Evolutionary conservation across 1,140 invertebrate genomes (phyloP), one percentile per base, ranked within the genome.

Genomic region (Brachionus sp.): DNA sequence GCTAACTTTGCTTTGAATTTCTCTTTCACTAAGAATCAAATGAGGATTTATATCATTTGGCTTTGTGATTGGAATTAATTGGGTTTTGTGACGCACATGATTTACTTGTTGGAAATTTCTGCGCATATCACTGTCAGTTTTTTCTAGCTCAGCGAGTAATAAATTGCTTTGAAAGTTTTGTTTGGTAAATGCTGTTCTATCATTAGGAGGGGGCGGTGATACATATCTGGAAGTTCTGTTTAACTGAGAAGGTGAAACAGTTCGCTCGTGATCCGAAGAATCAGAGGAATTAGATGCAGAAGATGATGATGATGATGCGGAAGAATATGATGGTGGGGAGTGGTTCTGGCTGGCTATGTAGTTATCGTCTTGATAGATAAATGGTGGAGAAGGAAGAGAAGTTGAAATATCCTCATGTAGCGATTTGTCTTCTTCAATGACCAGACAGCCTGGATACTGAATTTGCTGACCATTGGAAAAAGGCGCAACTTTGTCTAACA

Each of bases 201-300:
- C 16, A n/a, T 39, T 39, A 7, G 66, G 66, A 7, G 66, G 66
- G 3, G 70, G 70, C 12, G 70, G 70, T 25, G 70, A 75, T 25
- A 75, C 2, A 46, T 46, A 46, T 35, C 70, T 29, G 0, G 70
- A 39, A 44, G 70, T 46, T 25, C 70, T 16, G 9, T 42, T 75
- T 46, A 80, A n/a, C 35, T 80, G 77, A 37, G 77, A 80, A 23
- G 77, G 77, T 44, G 77, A 80, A 19, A 80, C 62, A 16, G 77
- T 66, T 10, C 77, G 77, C 16, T 80, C 77, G 13, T 66, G 77
- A 42, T 42, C 50, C 19, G 50, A 57, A 35, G 77, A 80, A 39
- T 62, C 50, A 37, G 77, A 57, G 13, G 33, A 80, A 66, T 80
- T 80, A 25, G 77, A 80, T 62, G 77, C 46, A 42, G 77, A 80